Percentiles rank a stretch among this genome's conserved stretches.
These are phyloP conservation scores for Arvicanthis niloticus DNA, from an alignment of 2,113 vertebrate genomes.

Conservation along the genomic window DNA sequence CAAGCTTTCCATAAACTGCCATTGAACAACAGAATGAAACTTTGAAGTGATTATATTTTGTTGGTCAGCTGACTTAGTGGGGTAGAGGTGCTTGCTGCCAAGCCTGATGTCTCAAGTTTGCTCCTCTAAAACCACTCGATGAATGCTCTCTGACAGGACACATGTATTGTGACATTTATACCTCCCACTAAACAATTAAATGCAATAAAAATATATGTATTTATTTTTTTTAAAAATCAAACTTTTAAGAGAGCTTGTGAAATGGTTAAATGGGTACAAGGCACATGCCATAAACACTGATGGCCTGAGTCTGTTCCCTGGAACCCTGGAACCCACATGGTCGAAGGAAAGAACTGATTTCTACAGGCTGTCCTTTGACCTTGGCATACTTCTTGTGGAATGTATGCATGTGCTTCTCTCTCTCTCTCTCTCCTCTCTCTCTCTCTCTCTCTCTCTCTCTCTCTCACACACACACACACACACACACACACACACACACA, in stretches of 20 bases:
- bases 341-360: not conserved
- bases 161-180: not conserved
- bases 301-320: not conserved
- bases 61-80: not conserved
- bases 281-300: not conserved
- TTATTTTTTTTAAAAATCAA: not conserved
- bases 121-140: not conserved
- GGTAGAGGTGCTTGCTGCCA: not conserved
- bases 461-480: too few species aligned
- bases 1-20: not conserved
- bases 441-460: fast-evolving
- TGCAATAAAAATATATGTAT: not conserved
- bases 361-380: not conserved
- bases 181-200: not conserved
- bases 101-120: not conserved
- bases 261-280: not conserved
- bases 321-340: not conserved
- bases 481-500: too few species aligned
- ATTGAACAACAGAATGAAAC: not conserved
- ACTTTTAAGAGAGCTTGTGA: not conserved
- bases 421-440: not conserved
- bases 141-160: not conserved
- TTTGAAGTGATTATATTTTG: not conserved
- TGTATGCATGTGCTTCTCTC: not conserved
- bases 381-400: not conserved